Percentiles rank a stretch among this genome's conserved stretches.
Evolutionary conservation across 64 coral and sea anemone genomes (phyloP).

Genomic region (Dendronephthya gigantea): DNA sequence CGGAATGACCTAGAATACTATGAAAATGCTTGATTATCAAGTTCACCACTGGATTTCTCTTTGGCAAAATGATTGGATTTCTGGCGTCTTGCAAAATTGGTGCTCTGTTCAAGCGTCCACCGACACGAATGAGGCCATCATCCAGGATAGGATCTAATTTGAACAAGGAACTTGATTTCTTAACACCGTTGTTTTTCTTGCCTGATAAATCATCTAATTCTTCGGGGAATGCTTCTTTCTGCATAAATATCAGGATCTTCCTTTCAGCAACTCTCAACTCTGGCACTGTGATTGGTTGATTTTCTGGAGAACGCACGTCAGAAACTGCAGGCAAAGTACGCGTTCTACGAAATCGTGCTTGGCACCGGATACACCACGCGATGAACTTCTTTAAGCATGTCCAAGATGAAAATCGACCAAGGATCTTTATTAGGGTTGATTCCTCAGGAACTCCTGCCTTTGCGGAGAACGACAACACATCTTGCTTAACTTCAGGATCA

Average conservation of each 20-base stretch:
- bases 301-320: neutral
- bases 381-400: neutral
- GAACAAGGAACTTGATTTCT: neutral
- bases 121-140: slow-evolving; percentile 22
- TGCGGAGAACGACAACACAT: neutral
- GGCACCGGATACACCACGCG: neutral
- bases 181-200: neutral
- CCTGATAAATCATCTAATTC: neutral
- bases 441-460: neutral
- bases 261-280: neutral
- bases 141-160: slow-evolving; percentile 7
- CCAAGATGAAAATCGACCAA: neutral
- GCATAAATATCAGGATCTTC: neutral
- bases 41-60: neutral
- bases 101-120: slow-evolving; percentile 7
- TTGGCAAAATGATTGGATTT: slow-evolving; percentile 28
- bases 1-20: slow-evolving; percentile 4
- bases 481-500: slow-evolving; percentile 5
- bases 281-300: neutral
- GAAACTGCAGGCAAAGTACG: neutral
- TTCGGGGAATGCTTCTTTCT: neutral
- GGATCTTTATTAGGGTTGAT: neutral
- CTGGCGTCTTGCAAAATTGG: neutral
- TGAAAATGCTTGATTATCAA: slow-evolving; percentile 23
- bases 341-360: neutral